Evolutionary conservation across 2,113 vertebrate genomes (phyloP).

Genomic region (Panthera uncia): DNA sequence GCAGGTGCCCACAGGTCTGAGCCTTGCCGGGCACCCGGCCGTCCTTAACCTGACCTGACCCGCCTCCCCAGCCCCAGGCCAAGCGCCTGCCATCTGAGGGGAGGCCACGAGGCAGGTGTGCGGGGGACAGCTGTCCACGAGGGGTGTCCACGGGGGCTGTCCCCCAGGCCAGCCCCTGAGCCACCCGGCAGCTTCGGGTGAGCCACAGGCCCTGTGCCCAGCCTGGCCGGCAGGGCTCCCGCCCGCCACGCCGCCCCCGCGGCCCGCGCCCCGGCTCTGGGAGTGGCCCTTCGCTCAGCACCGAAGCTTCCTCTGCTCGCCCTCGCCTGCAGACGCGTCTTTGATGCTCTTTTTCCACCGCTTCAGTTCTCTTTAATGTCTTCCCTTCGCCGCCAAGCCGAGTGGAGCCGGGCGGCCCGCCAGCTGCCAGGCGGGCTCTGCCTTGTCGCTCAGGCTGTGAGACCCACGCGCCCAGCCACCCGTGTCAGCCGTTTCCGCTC

Average conservation of each 20-base stretch:
- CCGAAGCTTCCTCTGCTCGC: neutral
- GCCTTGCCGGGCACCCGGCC: rapidly evolving
- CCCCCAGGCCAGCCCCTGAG: no score
- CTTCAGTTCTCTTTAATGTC: neutral
- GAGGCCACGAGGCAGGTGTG: neutral
- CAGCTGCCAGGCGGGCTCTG: constrained; percentile 33
- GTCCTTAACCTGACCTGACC: neutral
- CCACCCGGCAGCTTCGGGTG: no score
- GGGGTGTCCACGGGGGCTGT: no score
- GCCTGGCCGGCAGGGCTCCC: no score
- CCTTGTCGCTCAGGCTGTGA: neutral
- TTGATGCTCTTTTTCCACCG: constrained; percentile 57
- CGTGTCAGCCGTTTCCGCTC: constrained; percentile 53
- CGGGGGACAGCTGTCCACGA: neutral
- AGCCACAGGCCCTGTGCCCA: no score
- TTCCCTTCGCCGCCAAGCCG: neutral
- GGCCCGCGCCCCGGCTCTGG: neutral
- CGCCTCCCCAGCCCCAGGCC: neutral
- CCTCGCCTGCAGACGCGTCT: neutral
- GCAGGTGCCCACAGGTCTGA: neutral
- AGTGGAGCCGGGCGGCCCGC: neutral
- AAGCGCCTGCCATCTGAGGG: neutral
- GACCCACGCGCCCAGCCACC: neutral
- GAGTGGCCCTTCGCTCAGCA: neutral
- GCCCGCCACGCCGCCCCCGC: rapidly evolving